Evolutionary conservation across 2,797 vertebrate species (phyloP), one percentile per base, ranked within the genome.

Genomic region (Acipenser oxyrinchus): DNA sequence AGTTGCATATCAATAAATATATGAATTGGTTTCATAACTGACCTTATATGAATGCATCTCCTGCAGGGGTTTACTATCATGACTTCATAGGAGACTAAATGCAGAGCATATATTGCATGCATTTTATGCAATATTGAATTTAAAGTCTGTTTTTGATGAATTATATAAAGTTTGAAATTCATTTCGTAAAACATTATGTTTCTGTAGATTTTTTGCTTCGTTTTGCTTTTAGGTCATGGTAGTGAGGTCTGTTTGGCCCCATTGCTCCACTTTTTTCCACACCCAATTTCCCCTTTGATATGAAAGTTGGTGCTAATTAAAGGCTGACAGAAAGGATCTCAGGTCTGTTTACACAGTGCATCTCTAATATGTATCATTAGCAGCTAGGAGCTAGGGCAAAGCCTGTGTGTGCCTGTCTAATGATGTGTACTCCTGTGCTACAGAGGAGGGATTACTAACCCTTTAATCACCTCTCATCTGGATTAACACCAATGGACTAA

Each of bases 301-400:
- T 63, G 50, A 70, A 50, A 70, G 68, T 62, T 65, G 15, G 63
- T 52, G 73, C 74, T 77, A 71, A 74, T 77, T 73, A 70, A 67
- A 62, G 65, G 49, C 59, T 68, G 72, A 68, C 75, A 73, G 73
- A 66, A 69, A 71, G 68, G 72, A 68, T 68, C 68, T 70, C 71
- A 74, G 67, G 69, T 69, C 63, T 68, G 69, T 72, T 73, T 76
- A 72, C 63, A 58, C 58, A 55, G 69, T 63, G 64, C 63, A 55
- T 70, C 71, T 64, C 75, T 70, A 66, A 67, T 71, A 70, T 60
- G 69, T 69, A 52, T 73, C 75, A 77, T 77, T 77, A 74, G 73
- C 70, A 52, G 58, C 66, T 71, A 65, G 66, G 61, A 66, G 71
- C 66, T 52, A 63, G 53, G 1, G 37, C 51, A 69, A 62, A 55